Base-by-base conservation (phyloP, 2,797 vertebrate genomes). In the Rhynchotus rufescens region DNA sequence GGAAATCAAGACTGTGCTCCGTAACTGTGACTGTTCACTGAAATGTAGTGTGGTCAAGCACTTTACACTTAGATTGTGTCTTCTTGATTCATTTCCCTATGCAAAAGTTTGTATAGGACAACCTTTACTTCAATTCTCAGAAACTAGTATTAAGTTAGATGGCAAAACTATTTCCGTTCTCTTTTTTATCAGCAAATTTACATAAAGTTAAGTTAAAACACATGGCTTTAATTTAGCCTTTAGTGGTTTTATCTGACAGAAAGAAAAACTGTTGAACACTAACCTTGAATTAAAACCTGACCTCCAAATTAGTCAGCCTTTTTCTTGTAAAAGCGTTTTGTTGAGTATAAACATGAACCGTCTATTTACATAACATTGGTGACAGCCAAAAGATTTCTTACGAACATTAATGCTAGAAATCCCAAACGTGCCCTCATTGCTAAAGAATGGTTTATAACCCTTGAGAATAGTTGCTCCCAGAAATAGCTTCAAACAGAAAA, bases 251-350 rank as follows among this genome's bases (percentile, higher is more conserved):
- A 89, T 95, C 85, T 94, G 66, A 56, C 73, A 89, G 56, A 60
- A 69, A 73, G 82, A 67, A 56, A 54, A 60, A 30, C 61, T 91
- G 81, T 68, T 84, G 80, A 86, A 38, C 66, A 47, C 88, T 94
- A 95, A 93, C 88, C 88, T 94, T 96, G 94, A 96, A 91, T 96
- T 91, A 93, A 92, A 88, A 96, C 76, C 84, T 92, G 95, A 96
- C 94, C 92, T 80, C 76, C 0, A 2, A 94, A 89, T 96, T 95
- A 94, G 89, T 94, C 93, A 92, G 87, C 62, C 82, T 90, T 89
- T 90, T 96, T 90, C 89, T 95, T 95, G 93, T 93, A 95, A 95
- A 89, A 83, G 90, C 34, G 25, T 95, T 96, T 95, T 75, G 64
- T 71, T 52, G 71, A 92, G 68, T 94, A 94, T 84, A 95, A 95